Evolutionary conservation across 2,888 invertebrate genomes (phyloP).

Genomic region (Agelastica alni): DNA sequence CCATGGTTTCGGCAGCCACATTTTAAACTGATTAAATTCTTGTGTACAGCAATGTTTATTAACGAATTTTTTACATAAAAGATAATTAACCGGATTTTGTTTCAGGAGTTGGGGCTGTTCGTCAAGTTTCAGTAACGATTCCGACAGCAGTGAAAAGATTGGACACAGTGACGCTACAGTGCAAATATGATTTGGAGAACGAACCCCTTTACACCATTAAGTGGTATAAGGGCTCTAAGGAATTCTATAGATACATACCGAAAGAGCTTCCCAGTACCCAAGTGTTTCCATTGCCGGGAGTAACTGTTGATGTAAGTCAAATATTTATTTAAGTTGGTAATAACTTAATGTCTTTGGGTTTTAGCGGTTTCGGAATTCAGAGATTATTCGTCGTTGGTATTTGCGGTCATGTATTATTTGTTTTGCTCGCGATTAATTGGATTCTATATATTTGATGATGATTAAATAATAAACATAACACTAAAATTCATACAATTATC

Average conservation of each 20-base stretch:
- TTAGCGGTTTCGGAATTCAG: neutral
- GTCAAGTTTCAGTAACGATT: constrained; percentile 71
- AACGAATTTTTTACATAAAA: no score
- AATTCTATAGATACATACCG: constrained; percentile 80
- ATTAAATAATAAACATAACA: no score
- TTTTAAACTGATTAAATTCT: no score
- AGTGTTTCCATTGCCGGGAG: constrained; percentile 70
- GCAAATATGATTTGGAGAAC: constrained; percentile 75
- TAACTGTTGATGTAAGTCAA: constrained; percentile 74
- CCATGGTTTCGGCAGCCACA: no score
- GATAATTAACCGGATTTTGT: no score
- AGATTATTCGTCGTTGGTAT: neutral
- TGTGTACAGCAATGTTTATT: no score
- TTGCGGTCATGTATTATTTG: no score
- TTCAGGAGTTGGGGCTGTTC: constrained; percentile 58
- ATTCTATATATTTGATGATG: no score
- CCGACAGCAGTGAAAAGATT: constrained; percentile 73
- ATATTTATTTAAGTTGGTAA: constrained; percentile 7
- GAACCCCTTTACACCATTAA: constrained; percentile 79
- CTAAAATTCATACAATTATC: no score
- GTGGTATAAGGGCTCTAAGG: constrained; percentile 78
- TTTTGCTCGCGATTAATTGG: neutral
- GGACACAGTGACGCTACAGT: constrained; percentile 74
- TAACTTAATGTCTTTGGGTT: neutral
- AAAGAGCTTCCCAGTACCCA: constrained; percentile 77